A percentile compares a stretch with the other conserved stretches of the same genome.
These are phyloP conservation scores for Temnopleurus reevesii DNA, from an alignment of 53 echinoderm and acorn worm species.

Conservation along the genomic window DNA sequence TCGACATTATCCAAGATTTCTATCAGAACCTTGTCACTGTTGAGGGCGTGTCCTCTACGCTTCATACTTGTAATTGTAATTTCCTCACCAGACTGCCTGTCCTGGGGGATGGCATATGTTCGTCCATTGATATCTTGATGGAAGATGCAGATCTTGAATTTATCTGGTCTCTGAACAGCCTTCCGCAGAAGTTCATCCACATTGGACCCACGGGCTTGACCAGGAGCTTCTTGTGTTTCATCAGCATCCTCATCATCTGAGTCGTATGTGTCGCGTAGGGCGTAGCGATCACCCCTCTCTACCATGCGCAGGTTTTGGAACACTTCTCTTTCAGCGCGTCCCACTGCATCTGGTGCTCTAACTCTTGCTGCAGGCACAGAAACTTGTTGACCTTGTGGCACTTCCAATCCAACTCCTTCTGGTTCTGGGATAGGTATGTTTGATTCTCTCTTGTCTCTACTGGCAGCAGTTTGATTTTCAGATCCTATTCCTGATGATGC, in stretches of 20 bases:
- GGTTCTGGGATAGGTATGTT: background rate
- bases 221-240: background rate
- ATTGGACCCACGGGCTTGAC: background rate
- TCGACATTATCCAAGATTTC: slow-evolving; percentile 72
- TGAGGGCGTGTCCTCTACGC: slow-evolving; percentile 77
- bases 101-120: slow-evolving; percentile 70
- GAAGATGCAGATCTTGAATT: slow-evolving; percentile 80
- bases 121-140: slow-evolving; percentile 72
- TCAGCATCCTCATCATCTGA: slow-evolving; percentile 33
- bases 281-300: slow-evolving; percentile 50
- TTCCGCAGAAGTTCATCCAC: slow-evolving; percentile 19
- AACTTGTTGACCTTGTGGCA: background rate
- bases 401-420: background rate
- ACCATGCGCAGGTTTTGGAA: slow-evolving; percentile 62
- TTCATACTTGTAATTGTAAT: slow-evolving; percentile 74
- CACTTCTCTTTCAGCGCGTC: background rate
- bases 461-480: background rate
- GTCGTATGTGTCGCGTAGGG: background rate
- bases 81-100: slow-evolving; percentile 67
- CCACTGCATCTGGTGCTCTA: background rate
- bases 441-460: background rate
- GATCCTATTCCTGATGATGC: background rate
- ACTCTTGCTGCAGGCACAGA: background rate
- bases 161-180: slow-evolving; percentile 65
- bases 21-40: slow-evolving; percentile 75